phyloP scores from a whole-genome alignment of 2,113 vertebrate species.

The Vulpes ferrilata region DNA sequence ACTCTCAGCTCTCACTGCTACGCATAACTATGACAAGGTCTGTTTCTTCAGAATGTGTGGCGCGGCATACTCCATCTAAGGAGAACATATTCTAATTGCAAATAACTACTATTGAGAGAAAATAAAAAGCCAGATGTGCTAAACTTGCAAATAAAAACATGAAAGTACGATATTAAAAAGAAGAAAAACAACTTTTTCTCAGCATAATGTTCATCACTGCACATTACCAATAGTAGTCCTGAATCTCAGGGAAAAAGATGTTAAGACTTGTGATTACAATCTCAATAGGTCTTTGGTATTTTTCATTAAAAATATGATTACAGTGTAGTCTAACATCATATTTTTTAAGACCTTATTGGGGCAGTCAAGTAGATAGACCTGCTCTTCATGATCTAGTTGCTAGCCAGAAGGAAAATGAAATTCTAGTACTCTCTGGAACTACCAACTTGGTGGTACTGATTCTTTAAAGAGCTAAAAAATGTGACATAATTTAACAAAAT shows the following conservation, averaged over 20 bases:
- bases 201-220: background rate
- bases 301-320: background rate
- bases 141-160: background rate
- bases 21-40: background rate
- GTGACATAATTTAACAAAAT: background rate
- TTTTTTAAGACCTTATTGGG: background rate
- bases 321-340: background rate
- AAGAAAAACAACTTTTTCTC: background rate
- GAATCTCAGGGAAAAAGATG: background rate
- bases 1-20: background rate
- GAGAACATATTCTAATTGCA: background rate
- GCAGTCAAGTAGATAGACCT: background rate
- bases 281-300: background rate
- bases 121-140: background rate
- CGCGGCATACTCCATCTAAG: background rate
- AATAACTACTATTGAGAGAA: background rate
- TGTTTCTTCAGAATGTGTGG: background rate
- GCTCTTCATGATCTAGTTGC: background rate
- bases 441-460: background rate
- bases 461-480: slow-evolving; percentile 20
- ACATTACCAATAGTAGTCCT: background rate
- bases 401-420: slow-evolving; percentile 32
- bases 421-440: background rate
- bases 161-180: background rate
- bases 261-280: background rate